Base-by-base conservation (phyloP, 2,888 invertebrate genomes). In the Mythimna vitellina region DNA sequence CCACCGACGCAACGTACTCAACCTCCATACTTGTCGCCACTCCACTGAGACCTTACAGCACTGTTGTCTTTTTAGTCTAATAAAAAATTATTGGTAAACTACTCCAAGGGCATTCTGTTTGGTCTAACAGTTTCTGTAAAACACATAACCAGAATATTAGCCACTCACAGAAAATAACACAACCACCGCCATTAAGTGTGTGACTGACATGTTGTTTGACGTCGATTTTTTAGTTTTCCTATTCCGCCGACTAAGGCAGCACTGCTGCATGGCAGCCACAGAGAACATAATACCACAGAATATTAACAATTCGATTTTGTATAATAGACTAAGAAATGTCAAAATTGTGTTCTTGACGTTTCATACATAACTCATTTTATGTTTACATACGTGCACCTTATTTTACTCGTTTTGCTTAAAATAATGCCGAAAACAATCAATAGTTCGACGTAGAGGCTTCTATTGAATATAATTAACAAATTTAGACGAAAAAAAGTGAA, bases 161-260 rank as follows among this genome's bases (percentile, higher is more conserved):
- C 67, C 87, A 86, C 82, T 85, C 86, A 88, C 85, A 90, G 92
- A 84, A 92, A 92, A 92, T 89, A 94, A 94, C 89, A 93, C 90
- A 90, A 88, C 89, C 93, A 92, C 94, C 95, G 95, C 95, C 95
- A 95, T 95, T 95, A 95, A 82, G 89, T 90, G 92, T 84, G 85
- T 89, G 89, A 92, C 89, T 87, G 89, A 88, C 89, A 91, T 91
- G 91, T 92, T 92, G 91, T 91, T 91, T 94, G 93, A 94, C 94
- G 94, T 93, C 93, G 93, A 94, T 93, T 93, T 92, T 92, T 92
- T 91, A 89, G 88, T 90, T 91, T 87, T 12, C 56, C 4, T 9
- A 61, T 57, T 68, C 54, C 46, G 54, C 83, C 86, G 79, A 58
- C 57, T 77, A 72, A 35, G 86, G 92, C 92, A 90, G 90, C 90